Base-by-base conservation (phyloP, 2,888 invertebrate species). In the Hipparchia semele region DNA sequence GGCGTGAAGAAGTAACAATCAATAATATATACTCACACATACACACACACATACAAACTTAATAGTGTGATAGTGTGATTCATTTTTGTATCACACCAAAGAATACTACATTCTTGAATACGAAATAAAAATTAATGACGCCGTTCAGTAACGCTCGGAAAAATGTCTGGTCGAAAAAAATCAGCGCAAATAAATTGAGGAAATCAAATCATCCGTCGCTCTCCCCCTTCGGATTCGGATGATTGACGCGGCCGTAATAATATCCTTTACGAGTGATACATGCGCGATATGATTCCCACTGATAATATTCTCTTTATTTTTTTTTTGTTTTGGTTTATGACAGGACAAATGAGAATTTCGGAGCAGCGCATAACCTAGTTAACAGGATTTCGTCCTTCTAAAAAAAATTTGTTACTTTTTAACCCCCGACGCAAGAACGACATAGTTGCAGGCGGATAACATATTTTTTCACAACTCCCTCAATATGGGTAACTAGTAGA, bases 201-300 rank as follows among this genome's bases (percentile, higher is more conserved):
- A 76, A 75, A 76, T 76, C 67, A 65, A 68, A 73, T 76, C 75
- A 75, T 75, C 76, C 76, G 76, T 72, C 68, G 74, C 69, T 66
- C 71, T 59, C 54, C 69, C 68, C 61, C 74, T 61, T 72, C 56
- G 70, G 70, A 33, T 71, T 71, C 60, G 60, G 51, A 74, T 76
- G 74, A 76, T 74, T 76, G 74, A 72, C 69, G 70, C 65, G 72
- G 65, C 62, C 61, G 58, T 69, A 70, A 69, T 73, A 69, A 68
- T 68, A 62, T 53, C 72, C 51, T 73, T n/a, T 56, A 59, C 67
- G 56, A 67, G 56, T 67, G 67, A 56, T 67, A 45, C 67, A 39
- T 46, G 68, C 58, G 39, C 39, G 39, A 39, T 39, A 39, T 39
- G 68, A 59, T 49, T 59, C 46, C 46, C 68, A 59, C 58, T 23